Conservation (phyloP, 2,888 invertebrate species). For the Zhuqinia jingwanae region DNA sequence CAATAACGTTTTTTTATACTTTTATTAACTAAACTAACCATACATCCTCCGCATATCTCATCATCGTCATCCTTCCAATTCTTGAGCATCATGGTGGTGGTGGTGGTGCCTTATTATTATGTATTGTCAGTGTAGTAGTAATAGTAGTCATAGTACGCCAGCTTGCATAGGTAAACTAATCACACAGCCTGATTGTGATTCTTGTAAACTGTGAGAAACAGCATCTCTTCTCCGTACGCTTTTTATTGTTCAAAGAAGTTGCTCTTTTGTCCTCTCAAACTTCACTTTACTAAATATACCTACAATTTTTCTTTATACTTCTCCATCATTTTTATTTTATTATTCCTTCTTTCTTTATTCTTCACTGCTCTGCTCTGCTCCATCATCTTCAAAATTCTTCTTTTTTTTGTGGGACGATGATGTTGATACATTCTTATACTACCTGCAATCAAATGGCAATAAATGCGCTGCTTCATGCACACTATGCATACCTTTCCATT, state of each 20-base stretch:
- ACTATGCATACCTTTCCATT: constrained; percentile 14
- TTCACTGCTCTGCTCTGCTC: background rate
- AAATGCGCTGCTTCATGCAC: background rate
- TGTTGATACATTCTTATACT: background rate
- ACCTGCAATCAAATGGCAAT: no score
- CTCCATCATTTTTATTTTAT: background rate
- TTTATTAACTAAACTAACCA: constrained; percentile 46
- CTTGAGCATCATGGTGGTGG: background rate
- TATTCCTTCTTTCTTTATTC: background rate
- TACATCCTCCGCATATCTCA: constrained; percentile 21
- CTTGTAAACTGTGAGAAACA: background rate
- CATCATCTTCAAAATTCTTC: no score
- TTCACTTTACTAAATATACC: constrained; percentile 48
- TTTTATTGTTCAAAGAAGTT: no score
- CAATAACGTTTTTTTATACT: background rate
- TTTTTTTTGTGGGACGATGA: constrained; percentile 40
- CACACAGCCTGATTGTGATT: background rate
- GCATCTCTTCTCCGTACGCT: constrained; percentile 13
- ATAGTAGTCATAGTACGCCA: background rate
- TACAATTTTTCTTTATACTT: constrained; percentile 27
- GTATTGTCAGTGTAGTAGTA: no score
- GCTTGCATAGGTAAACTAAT: background rate
- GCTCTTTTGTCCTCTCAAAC: constrained; percentile 36
- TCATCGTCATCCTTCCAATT: constrained; percentile 19
- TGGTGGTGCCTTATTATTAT: constrained; percentile 19